Evolutionary conservation across 2,113 vertebrate species (phyloP).

Genomic region (Acinonyx jubatus): DNA sequence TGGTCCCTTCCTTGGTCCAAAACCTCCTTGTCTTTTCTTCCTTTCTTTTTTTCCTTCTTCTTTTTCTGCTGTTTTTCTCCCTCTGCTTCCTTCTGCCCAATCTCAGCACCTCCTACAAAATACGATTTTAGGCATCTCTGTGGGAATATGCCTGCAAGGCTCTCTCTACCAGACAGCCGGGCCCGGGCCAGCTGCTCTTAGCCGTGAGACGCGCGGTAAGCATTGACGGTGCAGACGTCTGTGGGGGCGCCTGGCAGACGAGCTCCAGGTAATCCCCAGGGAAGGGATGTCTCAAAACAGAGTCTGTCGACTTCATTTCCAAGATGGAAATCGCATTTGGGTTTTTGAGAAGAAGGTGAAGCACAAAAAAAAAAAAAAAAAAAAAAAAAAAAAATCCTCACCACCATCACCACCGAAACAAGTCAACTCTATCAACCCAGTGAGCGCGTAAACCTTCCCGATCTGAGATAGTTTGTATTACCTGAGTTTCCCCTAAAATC

Average conservation of each 20-base stretch:
- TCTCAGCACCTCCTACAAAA: neutral
- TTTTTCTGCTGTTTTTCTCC: neutral
- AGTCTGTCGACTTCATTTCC: neutral
- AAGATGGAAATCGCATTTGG: constrained; percentile 41
- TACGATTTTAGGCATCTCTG: neutral
- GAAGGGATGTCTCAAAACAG: constrained; percentile 28
- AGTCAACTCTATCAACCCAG: neutral
- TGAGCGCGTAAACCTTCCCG: constrained; percentile 47
- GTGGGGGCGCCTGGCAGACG: rapidly evolving
- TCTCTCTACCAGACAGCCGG: neutral
- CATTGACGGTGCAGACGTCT: rapidly evolving
- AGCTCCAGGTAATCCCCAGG: neutral
- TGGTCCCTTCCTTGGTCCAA: rapidly evolving
- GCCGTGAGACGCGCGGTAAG: neutral
- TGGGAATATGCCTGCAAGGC: rapidly evolving
- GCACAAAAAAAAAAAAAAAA: neutral
- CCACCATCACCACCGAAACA: rapidly evolving
- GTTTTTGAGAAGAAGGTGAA: neutral
- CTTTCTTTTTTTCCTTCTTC: neutral
- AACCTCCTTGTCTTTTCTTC: neutral
- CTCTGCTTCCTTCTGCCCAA: neutral
- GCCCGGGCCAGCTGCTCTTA: neutral
- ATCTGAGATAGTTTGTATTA: constrained; percentile 63
- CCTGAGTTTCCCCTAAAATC: constrained; percentile 73
- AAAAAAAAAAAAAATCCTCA: neutral